Evolutionary conservation across 2,888 invertebrate species (phyloP), one percentile per base, ranked within the genome.

Genomic region (Adelphocoris suturalis): DNA sequence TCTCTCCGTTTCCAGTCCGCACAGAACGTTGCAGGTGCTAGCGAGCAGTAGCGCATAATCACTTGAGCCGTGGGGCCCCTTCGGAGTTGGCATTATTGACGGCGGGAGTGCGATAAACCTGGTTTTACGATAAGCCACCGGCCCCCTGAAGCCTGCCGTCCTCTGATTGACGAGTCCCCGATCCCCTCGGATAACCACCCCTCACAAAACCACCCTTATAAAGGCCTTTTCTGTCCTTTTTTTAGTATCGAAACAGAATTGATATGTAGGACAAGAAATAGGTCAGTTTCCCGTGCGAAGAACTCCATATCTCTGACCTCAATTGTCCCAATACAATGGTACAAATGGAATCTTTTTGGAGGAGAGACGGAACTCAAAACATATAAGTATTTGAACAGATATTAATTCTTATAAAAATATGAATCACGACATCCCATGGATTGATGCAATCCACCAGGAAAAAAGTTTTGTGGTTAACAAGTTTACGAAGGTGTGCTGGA

Each of bases 161-260:
- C 23, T 68, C 68, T 68, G 68, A 68, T 68, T 68, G 68, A 68
- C 68, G 68, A 68, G 68, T 68, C 68, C 68, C 68, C 68, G 23
- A 68, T 68, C 0, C 68, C 68, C 23, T 68, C 11, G 68, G 5
- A 9, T 68, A 68, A 68, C 68, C 19, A 11, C 27, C 68, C 9
- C 68, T 0, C 5, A 5, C 68, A 4, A 23, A 23, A 12, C 23
- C n/a, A n/a, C n/a, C n/a, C n/a, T n/a, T n/a, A n/a, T n/a, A n/a
- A n/a, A n/a, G n/a, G n/a, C n/a, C n/a, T n/a, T n/a, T n/a, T n/a
- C n/a, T n/a, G n/a, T n/a, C 11, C 12, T 68, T 12, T 68, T 68
- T 68, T 68, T 68, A 68, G 23, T 68, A 9, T 68, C 68, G 68
- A 68, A 68, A 9, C 68, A 19, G n/a, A 61, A 61, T 52, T 16